Base-by-base conservation (phyloP, 1,140 invertebrate species). In the Linepithema humile region DNA sequence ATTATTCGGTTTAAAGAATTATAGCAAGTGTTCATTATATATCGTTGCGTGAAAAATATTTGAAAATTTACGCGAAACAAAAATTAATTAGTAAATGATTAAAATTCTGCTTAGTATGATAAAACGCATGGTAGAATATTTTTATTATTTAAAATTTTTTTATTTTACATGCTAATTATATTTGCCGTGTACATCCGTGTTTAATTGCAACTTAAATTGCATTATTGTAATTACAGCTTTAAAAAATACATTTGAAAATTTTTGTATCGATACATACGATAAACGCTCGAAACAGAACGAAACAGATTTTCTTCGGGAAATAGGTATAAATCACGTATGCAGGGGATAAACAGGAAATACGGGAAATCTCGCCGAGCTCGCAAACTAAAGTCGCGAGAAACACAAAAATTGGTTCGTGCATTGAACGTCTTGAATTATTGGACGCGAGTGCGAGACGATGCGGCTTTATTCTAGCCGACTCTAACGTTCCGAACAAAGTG, bases 391-490 rank as follows among this genome's bases (percentile, higher is more conserved):
- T n/a, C 17, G 17, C 6, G 3, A 67, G 17, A 50, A 20, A 53
- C 9, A 6, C 7, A 38, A 53, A 70, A 69, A 69, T 69, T 53
- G 6, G 9, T 35, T 35, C 23, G 50, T 5, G 20, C 15, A 78
- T 67, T 10, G 5, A 53, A 29, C 32, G 26, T 50, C 32, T 77
- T 26, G 35, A 53, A 53, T 78, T 69, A 53, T 55, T 78, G 23
- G 74, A 48, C 15, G 32, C 23, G 17, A 50, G 6, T n/a, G 15
- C 26, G 60, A n/a, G n/a, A n/a, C 55, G 6, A 53, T 15, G 6
- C 35, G 38, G 5, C 17, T 55, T 35, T 15, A 43, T 15, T 9
- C 4, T 9, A 0, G 9, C 0, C 12, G 43, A 10, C 20, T 69
- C 6, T 29, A 40, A 7, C 48, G 43, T 53, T 29, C n/a, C 23